Evolutionary conservation across 2,113 vertebrate species (phyloP), one percentile per base, ranked within the genome.

Genomic region (Tachysurus vachellii): DNA sequence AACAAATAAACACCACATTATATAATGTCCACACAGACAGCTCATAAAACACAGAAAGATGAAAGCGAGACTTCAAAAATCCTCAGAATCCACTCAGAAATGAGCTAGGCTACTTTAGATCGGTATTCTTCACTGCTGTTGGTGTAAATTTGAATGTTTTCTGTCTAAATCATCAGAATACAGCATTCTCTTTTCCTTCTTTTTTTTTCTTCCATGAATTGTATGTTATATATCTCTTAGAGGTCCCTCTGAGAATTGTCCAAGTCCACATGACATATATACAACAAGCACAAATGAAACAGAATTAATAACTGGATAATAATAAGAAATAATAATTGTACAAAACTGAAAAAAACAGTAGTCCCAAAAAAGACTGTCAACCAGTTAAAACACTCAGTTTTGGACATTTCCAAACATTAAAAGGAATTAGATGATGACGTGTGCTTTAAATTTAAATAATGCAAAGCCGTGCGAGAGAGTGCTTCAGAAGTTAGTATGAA

Each of bases 1-100:
- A 95, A 96, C 94, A 95, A 95, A 96, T 95, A 96, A 95, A 96
- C 92, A 95, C 93, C 93, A 95, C 91, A 85, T 92, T 91, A 92
- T 91, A 86, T 92, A 95, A 93, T 91, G 94, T 93, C 83, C 89
- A 92, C 85, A 91, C 92, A 94, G 92, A 93, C 92, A 95, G 92
- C 90, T 87, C 44, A 87, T 70, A 82, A 82, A 89, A 80, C n/a
- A 86, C 57, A 84, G 36, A 95, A 90, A 93, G 90, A 94, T 91
- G 91, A 93, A 62, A 88, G 90, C 91, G 90, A 91, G 93, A 95
- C 94, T 93, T 93, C 86, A 85, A 94, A 93, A 95, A 94, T 92
- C 93, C 93, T 93, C 93, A 82, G 17, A 62, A 80, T 50, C n/a
- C 19, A 36, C 81, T 76, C 73, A 54, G 17, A 50, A 36, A 64